Evolutionary conservation across 2,797 vertebrate genomes (phyloP).

Genomic region (Spheniscus humboldti): DNA sequence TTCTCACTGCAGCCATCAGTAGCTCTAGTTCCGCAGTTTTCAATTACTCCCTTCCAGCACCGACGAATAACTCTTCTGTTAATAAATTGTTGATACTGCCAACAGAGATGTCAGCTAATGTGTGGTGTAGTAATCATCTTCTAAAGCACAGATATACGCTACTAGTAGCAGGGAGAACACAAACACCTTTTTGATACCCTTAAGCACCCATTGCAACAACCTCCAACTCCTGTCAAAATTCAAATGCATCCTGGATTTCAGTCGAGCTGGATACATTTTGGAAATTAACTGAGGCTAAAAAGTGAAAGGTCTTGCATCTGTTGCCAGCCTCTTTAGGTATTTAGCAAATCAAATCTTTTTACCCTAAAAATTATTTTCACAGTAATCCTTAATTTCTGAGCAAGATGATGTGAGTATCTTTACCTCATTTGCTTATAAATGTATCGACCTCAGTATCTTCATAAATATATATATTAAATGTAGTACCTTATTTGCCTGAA

Average conservation of each 20-base stretch:
- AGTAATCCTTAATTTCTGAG: not conserved
- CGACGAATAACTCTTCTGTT: not conserved
- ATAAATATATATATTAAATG: not conserved
- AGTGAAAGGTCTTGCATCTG: not conserved
- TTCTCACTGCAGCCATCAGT: not conserved
- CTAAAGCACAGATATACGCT: not conserved
- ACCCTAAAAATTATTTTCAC: not conserved
- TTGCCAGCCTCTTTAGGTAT: not conserved
- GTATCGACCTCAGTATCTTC: not conserved
- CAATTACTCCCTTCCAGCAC: not conserved
- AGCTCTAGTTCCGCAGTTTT: not conserved
- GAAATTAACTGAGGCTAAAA: not conserved
- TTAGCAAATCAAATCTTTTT: not conserved
- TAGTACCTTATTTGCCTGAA: not conserved
- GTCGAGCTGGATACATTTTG: not conserved
- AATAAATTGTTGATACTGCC: not conserved
- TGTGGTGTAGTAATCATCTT: not conserved
- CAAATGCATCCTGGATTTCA: not conserved
- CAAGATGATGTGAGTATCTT: not conserved
- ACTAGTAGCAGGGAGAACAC: not conserved
- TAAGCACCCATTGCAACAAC: not conserved
- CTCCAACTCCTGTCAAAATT: not conserved
- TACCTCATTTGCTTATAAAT: not conserved
- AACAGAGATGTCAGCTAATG: not conserved
- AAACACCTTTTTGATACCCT: not conserved